Percentiles rank a stretch among this genome's conserved stretches.
Conservation (phyloP, 2,797 vertebrate genomes). For the Aselliscus stoliczkanus region DNA sequence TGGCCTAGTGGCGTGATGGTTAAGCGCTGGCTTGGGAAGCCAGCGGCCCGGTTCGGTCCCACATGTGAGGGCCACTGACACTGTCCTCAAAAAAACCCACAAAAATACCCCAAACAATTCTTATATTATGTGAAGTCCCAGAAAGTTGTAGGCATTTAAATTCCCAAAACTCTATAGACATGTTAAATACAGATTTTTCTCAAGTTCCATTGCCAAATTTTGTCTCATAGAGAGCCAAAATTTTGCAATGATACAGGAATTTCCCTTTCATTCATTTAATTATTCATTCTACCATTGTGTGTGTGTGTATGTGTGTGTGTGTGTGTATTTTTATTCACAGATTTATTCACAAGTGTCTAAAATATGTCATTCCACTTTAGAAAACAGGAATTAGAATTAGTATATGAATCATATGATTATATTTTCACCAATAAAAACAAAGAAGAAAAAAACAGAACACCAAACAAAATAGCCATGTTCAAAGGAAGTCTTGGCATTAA, state of each 20-base stretch:
- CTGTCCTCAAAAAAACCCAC: too few relatives aligned
- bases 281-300: neutral
- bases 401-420: neutral
- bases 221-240: neutral
- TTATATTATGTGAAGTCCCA: neutral
- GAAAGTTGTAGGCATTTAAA: neutral
- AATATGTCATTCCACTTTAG: neutral
- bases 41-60: too few relatives aligned
- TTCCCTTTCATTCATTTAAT: neutral
- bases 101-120: too few relatives aligned
- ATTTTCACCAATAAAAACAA: neutral
- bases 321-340: neutral
- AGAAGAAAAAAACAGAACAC: neutral
- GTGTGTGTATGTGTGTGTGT: too few relatives aligned
- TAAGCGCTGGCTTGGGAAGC: too few relatives aligned
- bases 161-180: neutral
- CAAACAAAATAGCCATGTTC: neutral
- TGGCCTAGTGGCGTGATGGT: too few relatives aligned
- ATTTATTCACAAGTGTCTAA: neutral
- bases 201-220: neutral
- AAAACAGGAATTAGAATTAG: neutral
- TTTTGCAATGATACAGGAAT: neutral
- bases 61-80: too few relatives aligned
- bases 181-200: neutral
- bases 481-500: neutral